Conservation (phyloP, 2,888 invertebrate genomes). For the Chamaedrilus cognettii region DNA sequence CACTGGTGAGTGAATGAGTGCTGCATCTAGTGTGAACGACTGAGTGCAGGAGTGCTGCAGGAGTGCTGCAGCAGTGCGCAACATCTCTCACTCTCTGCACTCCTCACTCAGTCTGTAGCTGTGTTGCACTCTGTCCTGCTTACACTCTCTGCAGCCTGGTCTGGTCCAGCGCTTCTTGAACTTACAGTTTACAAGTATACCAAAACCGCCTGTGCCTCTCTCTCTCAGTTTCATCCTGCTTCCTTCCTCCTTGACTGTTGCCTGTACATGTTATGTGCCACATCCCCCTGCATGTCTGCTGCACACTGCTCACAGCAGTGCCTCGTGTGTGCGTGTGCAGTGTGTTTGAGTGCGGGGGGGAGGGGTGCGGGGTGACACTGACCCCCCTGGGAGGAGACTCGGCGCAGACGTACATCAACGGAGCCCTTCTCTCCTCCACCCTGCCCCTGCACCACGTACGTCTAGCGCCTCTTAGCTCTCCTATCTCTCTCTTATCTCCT, state of each 20-base stretch:
- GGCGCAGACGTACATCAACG: conserved; percentile 57
- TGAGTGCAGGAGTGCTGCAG: too few relatives aligned
- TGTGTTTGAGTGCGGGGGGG: conserved; percentile 48
- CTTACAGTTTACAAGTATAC: too few relatives aligned
- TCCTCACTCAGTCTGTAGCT: too few relatives aligned
- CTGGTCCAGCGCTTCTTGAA: too few relatives aligned
- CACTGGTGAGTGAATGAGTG: conserved; percentile 68
- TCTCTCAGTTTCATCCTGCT: too few relatives aligned
- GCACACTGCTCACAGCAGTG: conserved; percentile 67
- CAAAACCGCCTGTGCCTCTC: too few relatives aligned
- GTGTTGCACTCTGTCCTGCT: too few relatives aligned
- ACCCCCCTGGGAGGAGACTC: conserved; percentile 51
- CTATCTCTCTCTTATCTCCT: too few relatives aligned
- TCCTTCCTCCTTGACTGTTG: conserved; percentile 6
- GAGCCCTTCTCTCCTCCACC: conserved; percentile 46
- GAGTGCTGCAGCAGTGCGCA: too few relatives aligned
- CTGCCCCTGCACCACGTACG: conserved; percentile 53
- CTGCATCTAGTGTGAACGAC: neutral
- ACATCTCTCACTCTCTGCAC: too few relatives aligned
- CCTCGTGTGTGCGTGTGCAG: conserved; percentile 41
- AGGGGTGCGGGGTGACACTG: conserved; percentile 46
- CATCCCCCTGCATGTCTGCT: conserved; percentile 68
- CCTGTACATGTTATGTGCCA: conserved; percentile 63
- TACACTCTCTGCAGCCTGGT: too few relatives aligned
- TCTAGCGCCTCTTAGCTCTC: conserved; percentile 12